Conservation (phyloP, 2,797 vertebrate species). For the Eospalax fontanierii region DNA sequence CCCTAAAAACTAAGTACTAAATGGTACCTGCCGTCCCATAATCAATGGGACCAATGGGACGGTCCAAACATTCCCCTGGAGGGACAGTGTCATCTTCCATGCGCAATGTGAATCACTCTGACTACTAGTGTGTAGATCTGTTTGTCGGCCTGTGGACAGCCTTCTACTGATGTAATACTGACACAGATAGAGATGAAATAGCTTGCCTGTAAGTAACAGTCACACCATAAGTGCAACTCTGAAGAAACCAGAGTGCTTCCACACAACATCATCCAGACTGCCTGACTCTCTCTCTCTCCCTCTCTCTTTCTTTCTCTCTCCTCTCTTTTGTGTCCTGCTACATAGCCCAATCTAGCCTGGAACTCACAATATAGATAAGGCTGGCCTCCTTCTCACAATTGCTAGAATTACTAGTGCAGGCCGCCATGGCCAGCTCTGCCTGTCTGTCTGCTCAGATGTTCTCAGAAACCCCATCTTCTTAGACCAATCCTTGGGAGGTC, state of each 20-base stretch:
- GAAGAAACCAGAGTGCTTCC: neutral
- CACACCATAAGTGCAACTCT: slow-evolving; percentile 5
- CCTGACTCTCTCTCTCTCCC: neutral
- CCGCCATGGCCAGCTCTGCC: neutral
- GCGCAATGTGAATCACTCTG: neutral
- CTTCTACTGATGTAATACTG: slow-evolving; percentile 5
- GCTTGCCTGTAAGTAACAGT: neutral
- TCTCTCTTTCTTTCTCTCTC: neutral
- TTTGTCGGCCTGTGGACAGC: neutral
- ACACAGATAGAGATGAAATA: neutral
- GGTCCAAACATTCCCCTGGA: neutral
- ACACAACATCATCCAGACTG: neutral
- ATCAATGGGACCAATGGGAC: neutral
- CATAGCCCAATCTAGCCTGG: neutral
- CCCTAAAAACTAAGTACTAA: neutral
- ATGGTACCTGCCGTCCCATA: neutral
- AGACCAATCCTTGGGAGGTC: neutral
- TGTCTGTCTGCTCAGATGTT: neutral
- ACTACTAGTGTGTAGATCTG: neutral
- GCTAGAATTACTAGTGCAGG: neutral
- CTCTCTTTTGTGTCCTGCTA: too few species aligned
- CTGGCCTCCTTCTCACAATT: neutral
- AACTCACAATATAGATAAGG: neutral
- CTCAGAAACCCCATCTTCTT: neutral
- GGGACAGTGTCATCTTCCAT: neutral